A percentile compares a stretch with the other conserved stretches of the same genome.
Evolutionary conservation across 2,113 vertebrate genomes (phyloP).

Genomic region (Nothoprocta pentlandii): DNA sequence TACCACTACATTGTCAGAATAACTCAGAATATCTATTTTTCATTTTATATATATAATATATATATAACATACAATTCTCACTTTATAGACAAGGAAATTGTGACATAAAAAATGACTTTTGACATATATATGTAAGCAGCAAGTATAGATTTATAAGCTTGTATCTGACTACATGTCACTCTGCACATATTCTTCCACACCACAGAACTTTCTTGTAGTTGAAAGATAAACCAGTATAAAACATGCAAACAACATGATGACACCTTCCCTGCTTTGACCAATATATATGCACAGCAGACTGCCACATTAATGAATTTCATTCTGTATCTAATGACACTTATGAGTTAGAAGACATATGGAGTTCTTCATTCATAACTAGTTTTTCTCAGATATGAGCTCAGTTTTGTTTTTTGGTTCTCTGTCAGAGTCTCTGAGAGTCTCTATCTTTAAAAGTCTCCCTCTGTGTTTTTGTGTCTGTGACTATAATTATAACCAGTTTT

Average conservation of each 20-base stretch:
- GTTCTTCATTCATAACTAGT: not conserved
- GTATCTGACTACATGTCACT: not conserved
- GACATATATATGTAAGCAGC: not conserved
- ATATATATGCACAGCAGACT: not conserved
- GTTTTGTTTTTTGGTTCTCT: not conserved
- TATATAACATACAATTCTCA: not conserved
- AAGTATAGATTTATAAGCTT: not conserved
- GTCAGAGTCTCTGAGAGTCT: not conserved
- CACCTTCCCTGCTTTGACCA: not conserved
- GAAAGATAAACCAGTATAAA: not conserved
- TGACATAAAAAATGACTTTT: not conserved
- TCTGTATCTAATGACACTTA: not conserved
- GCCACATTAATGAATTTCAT: not conserved
- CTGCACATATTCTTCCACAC: not conserved
- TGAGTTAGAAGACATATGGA: not conserved
- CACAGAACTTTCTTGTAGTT: not conserved
- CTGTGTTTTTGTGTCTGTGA: not conserved
- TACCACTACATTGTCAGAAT: not conserved
- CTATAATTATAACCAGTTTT: not conserved
- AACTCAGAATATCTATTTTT: not conserved
- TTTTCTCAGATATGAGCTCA: not conserved
- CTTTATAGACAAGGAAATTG: not conserved
- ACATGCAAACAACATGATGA: accelerated
- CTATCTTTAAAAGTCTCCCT: not conserved
- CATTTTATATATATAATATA: too few species aligned